A percentile compares a stretch with the other conserved stretches of the same genome.
These are phyloP conservation scores for Prorops nasuta DNA, from an alignment of 1,140 invertebrate species.

Conservation along the genomic window DNA sequence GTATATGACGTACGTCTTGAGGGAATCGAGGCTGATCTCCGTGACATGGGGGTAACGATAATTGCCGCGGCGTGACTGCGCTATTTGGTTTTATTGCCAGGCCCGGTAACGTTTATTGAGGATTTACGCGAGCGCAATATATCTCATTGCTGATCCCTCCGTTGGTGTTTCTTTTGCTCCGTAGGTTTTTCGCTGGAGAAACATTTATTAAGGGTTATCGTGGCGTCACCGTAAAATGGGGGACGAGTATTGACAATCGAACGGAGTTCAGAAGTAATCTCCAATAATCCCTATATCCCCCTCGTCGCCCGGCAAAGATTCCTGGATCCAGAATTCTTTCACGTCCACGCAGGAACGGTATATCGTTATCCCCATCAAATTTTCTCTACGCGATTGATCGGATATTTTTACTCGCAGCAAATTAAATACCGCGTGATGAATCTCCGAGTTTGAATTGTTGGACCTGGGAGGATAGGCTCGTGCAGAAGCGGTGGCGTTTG, in stretches of 20 bases:
- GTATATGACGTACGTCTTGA: no score
- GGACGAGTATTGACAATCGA: slow-evolving; percentile 37
- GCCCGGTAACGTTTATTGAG: slow-evolving; percentile 35
- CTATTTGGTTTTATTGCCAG: slow-evolving; percentile 34
- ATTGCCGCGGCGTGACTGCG: slow-evolving; percentile 32
- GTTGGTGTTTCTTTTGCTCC: slow-evolving; percentile 31
- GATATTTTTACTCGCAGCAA: no score
- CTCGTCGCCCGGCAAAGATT: not conserved
- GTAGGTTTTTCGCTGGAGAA: slow-evolving; percentile 31
- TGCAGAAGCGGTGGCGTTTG: slow-evolving; percentile 14
- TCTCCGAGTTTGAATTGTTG: no score
- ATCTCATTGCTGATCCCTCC: slow-evolving; percentile 32
- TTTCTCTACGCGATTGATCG: no score
- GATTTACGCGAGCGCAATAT: slow-evolving; percentile 34
- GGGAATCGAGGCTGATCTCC: no score
- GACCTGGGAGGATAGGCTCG: slow-evolving; percentile 8
- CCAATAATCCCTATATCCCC: slow-evolving; percentile 30
- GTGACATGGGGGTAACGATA: slow-evolving; percentile 29
- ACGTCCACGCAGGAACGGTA: slow-evolving; percentile 18
- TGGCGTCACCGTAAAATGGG: slow-evolving; percentile 29
- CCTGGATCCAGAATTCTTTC: slow-evolving; percentile 16
- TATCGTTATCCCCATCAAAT: no score
- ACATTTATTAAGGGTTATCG: slow-evolving; percentile 40
- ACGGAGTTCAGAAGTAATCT: slow-evolving; percentile 35
- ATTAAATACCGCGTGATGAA: no score